A percentile compares a stretch with the other conserved stretches of the same genome.
Conservation (phyloP, 2,888 invertebrate species). For the Zonitis immaculata region DNA sequence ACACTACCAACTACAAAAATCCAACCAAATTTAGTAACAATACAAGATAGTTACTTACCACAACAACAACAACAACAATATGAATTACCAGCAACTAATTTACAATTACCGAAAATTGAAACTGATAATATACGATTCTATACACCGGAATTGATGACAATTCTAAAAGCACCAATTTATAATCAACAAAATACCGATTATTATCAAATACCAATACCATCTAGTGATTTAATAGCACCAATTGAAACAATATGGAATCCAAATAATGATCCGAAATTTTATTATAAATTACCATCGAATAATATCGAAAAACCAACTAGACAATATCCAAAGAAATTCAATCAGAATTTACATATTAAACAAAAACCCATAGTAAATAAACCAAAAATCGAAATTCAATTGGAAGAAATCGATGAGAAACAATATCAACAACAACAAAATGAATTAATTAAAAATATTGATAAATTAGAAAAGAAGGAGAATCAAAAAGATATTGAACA, state of each 20-base stretch:
- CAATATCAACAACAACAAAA: slow-evolving; percentile 40
- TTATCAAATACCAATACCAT: slow-evolving; percentile 44
- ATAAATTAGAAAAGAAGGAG: slow-evolving; percentile 52
- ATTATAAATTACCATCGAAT: slow-evolving; percentile 46
- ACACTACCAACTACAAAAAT: slow-evolving; percentile 16
- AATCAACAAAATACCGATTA: slow-evolving; percentile 26
- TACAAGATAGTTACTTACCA: slow-evolving; percentile 21
- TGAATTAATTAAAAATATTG: slow-evolving; percentile 39
- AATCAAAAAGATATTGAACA: slow-evolving; percentile 51
- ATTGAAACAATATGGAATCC: slow-evolving; percentile 46
- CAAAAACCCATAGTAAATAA: slow-evolving; percentile 39
- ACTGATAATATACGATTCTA: slow-evolving; percentile 37
- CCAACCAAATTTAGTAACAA: too few relatives aligned
- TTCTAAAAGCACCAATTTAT: slow-evolving; percentile 39
- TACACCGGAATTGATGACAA: slow-evolving; percentile 34
- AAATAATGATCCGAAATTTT: slow-evolving; percentile 42
- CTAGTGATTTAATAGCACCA: slow-evolving; percentile 50
- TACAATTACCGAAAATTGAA: slow-evolving; percentile 39
- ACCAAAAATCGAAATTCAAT: slow-evolving; percentile 50
- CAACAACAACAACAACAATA: slow-evolving; percentile 14
- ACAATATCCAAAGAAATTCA: slow-evolving; percentile 57
- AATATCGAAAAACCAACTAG: slow-evolving; percentile 51
- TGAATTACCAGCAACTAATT: slow-evolving; percentile 29
- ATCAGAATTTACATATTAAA: slow-evolving; percentile 48
- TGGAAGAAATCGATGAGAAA: slow-evolving; percentile 47